A percentile compares a stretch with the other conserved stretches of the same genome.
Conservation (phyloP, 1,140 invertebrate genomes). For the Lepidurus packardi region DNA sequence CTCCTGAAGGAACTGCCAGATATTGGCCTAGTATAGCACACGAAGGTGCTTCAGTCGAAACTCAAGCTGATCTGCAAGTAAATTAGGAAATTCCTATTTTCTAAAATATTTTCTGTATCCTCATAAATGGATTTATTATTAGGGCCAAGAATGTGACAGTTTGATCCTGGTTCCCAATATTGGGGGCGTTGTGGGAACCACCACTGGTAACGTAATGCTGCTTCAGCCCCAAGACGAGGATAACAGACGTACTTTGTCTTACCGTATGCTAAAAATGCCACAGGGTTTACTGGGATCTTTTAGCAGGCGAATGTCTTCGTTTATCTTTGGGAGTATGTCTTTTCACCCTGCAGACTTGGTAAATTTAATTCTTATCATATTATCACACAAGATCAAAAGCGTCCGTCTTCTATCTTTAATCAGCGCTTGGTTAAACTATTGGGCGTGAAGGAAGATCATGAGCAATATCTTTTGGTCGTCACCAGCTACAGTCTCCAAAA, state of each 20-base stretch:
- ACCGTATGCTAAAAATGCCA: constrained; percentile 64
- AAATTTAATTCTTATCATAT: constrained; percentile 41
- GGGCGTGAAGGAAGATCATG: constrained; percentile 44
- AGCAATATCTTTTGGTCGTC: constrained; percentile 57
- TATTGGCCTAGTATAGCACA: constrained; percentile 88
- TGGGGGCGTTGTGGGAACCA: constrained; percentile 80
- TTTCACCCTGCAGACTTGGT: constrained; percentile 68
- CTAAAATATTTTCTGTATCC: background rate
- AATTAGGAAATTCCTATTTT: background rate
- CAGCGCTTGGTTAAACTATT: constrained; percentile 39
- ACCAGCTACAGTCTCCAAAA: constrained; percentile 62
- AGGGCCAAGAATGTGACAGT: constrained; percentile 68
- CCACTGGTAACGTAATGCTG: constrained; percentile 78
- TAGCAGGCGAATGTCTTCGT: constrained; percentile 70
- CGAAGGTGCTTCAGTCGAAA: constrained; percentile 76
- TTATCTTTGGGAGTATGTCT: constrained; percentile 76
- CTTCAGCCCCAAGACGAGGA: constrained; percentile 55
- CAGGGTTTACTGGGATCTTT: constrained; percentile 81
- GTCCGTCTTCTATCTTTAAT: constrained; percentile 28
- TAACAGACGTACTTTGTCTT: constrained; percentile 61
- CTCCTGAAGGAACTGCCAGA: constrained; percentile 82
- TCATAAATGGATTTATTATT: constrained; percentile 26
- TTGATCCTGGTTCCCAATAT: constrained; percentile 61
- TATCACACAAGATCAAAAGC: background rate
- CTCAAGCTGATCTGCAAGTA: constrained; percentile 69